Evolutionary conservation across 37 sponge, comb jelly and placozoan genomes (phyloP), one percentile per base, ranked within the genome.

Genomic region (Sycon ciliatum): DNA sequence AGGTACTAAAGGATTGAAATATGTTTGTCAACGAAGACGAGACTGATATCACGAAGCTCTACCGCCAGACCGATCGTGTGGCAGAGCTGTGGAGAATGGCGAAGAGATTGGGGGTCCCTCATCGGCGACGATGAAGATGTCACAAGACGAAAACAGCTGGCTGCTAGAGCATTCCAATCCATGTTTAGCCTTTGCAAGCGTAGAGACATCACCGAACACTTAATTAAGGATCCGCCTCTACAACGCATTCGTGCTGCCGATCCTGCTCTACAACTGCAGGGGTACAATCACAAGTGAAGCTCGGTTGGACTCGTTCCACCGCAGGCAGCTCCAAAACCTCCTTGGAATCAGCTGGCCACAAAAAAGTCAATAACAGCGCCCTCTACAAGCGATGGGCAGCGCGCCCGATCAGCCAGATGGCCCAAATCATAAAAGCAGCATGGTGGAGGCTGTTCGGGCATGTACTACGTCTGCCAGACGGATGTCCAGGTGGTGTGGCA

Each of bases 51-150:
- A 68, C 69, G 26, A 40, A 40, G 26, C 2, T 68, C 29, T 40
- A 49, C 38, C 39, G 69, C 38, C 46, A 68, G 23, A 68, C 42
- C 2, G 42, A 68, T 32, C 69, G 69, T 31, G n/a, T 37, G 42
- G 69, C 69, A 68, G 69, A 68, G 39, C 46, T 68, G 23, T 68
- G 69, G 69, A 68, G 69, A 18, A 38, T 49, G 30, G 39, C 69
- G n/a, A 68, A 68, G 69, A 68, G 39, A 38, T 49, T 68, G 3
- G 69, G n/a, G 69, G 39, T 68, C 69, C 9, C 36, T 68, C 38
- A 23, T 68, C 20, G 69, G 69, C 22, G 69, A 68, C n/a, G 69
- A 40, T 40, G 69, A 68, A 37, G 69, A 38, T 68, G 69, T 36
- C 46, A 27, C 71, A 52, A 49, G 31, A 30, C 5, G 71, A 3